These are phyloP conservation scores for Diaperis boleti DNA, from an alignment of 2,888 invertebrate species.

Conservation along the genomic window DNA sequence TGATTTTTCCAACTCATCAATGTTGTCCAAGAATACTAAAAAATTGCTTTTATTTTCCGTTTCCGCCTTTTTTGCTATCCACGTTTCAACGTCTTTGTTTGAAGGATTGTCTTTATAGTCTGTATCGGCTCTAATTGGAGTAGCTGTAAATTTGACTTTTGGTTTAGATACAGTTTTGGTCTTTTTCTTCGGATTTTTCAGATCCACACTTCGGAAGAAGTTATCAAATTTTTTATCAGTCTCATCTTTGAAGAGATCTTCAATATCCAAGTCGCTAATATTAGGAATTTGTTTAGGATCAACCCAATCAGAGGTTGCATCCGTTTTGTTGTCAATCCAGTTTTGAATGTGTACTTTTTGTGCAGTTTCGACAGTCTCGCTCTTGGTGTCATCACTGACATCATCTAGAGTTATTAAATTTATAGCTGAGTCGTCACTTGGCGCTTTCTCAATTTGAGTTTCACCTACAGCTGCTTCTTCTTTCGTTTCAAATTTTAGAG, in stretches of 20 bases:
- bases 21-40: conserved; percentile 56
- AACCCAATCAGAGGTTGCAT: conserved; percentile 42
- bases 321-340: conserved; percentile 49
- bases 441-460: neutral
- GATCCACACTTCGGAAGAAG: conserved; percentile 43
- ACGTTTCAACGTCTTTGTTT: conserved; percentile 56
- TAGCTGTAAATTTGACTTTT: conserved; percentile 45
- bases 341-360: conserved; percentile 49
- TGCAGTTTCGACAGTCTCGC: conserved; percentile 1
- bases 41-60: conserved; percentile 52
- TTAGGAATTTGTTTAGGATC: conserved; percentile 51
- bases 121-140: conserved; percentile 46
- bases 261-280: conserved; percentile 55
- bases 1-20: conserved; percentile 52
- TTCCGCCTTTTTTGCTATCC: conserved; percentile 54
- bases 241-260: conserved; percentile 53
- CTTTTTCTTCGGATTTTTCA: conserved; percentile 34
- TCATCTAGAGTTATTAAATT: conserved; percentile 43
- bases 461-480: conserved; percentile 22
- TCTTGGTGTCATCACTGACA: conserved; percentile 5
- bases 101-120: conserved; percentile 43
- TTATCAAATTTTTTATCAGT: conserved; percentile 50
- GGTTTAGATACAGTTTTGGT: conserved; percentile 26
- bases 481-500: conserved; percentile 50
- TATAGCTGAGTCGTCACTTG: conserved; percentile 29